phyloP scores from a whole-genome alignment of 1,140 invertebrate species.

The Procambarus virginalis region DNA sequence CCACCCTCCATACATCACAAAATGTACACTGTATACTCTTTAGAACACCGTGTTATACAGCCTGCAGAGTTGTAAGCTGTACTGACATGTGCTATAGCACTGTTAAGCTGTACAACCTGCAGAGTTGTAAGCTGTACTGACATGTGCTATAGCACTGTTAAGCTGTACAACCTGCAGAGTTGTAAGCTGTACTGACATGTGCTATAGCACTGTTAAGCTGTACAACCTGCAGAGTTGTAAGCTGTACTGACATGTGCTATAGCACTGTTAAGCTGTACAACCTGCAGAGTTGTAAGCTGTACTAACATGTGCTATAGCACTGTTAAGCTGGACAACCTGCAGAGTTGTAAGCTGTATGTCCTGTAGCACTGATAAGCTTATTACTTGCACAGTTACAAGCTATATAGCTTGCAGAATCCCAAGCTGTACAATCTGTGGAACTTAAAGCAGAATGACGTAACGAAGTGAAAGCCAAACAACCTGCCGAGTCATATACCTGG shows the following conservation, averaged over 20 bases:
- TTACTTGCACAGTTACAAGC: not conserved
- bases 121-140: too few species aligned
- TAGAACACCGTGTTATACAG: not conserved
- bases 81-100: not conserved
- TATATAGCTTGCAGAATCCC: not conserved
- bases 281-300: not conserved
- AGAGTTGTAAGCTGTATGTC: not conserved
- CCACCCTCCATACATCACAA: not conserved
- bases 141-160: too few species aligned
- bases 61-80: not conserved
- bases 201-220: not conserved
- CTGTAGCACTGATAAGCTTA: not conserved
- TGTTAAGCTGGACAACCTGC: not conserved
- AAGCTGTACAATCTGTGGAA: too few species aligned
- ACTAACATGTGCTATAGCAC: not conserved
- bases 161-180: too few species aligned
- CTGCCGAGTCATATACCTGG: not conserved
- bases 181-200: too few species aligned
- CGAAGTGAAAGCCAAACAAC: not conserved
- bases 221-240: not conserved
- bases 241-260: not conserved
- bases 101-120: too few species aligned
- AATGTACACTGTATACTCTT: not conserved
- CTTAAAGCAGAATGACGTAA: not conserved
- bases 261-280: not conserved